These are phyloP conservation scores for Cyprinodon variegatus DNA, from an alignment of 2,113 vertebrate genomes.

Conservation along the genomic window DNA sequence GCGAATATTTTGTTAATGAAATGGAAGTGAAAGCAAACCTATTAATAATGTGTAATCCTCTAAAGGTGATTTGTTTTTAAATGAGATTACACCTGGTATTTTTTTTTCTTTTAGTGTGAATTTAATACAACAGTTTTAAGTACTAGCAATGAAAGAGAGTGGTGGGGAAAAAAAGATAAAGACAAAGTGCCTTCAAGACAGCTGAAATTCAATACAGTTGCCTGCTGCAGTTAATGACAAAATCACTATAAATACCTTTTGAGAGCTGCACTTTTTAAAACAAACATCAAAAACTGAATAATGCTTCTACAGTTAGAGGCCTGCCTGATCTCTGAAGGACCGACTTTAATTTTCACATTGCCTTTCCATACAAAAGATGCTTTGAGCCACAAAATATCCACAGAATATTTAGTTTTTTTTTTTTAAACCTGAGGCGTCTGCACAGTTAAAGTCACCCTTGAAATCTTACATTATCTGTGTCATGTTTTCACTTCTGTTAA, in stretches of 20 bases:
- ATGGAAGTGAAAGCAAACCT: constrained; percentile 59
- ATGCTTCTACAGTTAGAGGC: constrained; percentile 54
- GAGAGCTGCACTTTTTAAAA: constrained; percentile 52
- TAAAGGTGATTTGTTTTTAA: constrained; percentile 42
- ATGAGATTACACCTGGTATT: constrained; percentile 29
- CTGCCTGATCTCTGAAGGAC: constrained; percentile 62
- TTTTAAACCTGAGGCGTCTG: constrained; percentile 54
- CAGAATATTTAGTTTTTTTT: constrained; percentile 46
- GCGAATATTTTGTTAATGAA: constrained; percentile 53
- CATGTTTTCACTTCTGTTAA: no score
- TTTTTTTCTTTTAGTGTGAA: constrained; percentile 19
- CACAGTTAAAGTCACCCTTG: constrained; percentile 33
- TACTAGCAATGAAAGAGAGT: background rate
- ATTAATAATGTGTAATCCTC: constrained; percentile 53
- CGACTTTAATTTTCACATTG: constrained; percentile 67
- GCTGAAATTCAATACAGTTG: constrained; percentile 43
- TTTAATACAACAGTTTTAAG: constrained; percentile 15
- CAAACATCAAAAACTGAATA: constrained; percentile 66
- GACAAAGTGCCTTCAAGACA: constrained; percentile 37
- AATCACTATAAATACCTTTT: constrained; percentile 59
- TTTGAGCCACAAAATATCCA: constrained; percentile 53
- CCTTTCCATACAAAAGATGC: constrained; percentile 52
- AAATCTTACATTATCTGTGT: constrained; percentile 49
- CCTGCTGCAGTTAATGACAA: constrained; percentile 59
- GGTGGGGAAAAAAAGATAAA: background rate